Base-by-base conservation (phyloP, 1,140 invertebrate genomes). In the Eriocheir sinensis region DNA sequence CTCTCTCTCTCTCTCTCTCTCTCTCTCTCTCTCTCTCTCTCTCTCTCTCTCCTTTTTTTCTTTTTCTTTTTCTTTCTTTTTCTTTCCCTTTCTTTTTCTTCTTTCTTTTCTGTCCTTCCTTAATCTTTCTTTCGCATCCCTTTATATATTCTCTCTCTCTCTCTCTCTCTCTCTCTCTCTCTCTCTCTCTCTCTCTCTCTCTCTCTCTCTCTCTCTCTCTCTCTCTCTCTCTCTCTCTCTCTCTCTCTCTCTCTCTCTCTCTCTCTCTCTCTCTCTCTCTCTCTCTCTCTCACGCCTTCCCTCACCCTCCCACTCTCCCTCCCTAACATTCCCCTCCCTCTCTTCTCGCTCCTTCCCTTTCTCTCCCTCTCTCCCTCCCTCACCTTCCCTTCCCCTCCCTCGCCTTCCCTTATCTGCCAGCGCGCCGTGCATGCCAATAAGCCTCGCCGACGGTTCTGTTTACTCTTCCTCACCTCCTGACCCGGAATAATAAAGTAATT, bases 161-260 rank as follows among this genome's bases (percentile, higher is more conserved):
- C 36, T 41, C n/a, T 9, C 44, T 12, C 88, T 15, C 3, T 21
- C 21, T 32, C 21, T 40, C 15, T 30, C 27, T 27, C 38, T 40
- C n/a, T n/a, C n/a, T n/a, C n/a, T n/a, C n/a, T n/a, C n/a, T n/a
- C n/a, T n/a, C n/a, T n/a, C 48, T 53, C 9, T 53, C 48, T 53
- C 48, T 53, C 80, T 21, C 21, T 86, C 36, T 86, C 83, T 86
- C 83, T 86, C 83, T 86, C 83, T 86, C 83, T 86, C 83, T 86
- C 83, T 86, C 83, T 86, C 83, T 86, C 83, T 86, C 83, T 86
- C 83, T 86, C 83, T 86, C 83, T 86, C 83, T 86, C 83, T 86
- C 83, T 86, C 83, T 86, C 83, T 86, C 83, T 89, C 41, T 40
- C 88, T 89, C 41, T 44, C 88, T 89, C 36, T 38, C 85, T 88